Evolutionary conservation across 2,888 invertebrate species (phyloP), one percentile per base, ranked within the genome.

Genomic region (Eurytoma californica): DNA sequence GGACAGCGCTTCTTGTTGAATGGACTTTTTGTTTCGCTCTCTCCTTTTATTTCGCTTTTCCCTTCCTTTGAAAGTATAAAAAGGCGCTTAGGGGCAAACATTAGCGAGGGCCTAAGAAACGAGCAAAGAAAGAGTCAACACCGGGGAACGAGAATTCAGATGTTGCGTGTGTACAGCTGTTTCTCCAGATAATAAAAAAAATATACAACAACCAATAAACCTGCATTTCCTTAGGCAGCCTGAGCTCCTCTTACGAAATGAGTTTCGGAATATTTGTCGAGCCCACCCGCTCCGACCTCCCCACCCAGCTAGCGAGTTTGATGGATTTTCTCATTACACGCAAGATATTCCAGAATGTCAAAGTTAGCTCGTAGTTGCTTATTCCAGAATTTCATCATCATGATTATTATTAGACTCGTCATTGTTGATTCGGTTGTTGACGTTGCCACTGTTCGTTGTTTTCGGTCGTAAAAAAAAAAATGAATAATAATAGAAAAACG

Each of bases 241-340:
- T 4, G 57, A 16, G 73, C 57, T 28, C 67, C 39, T 65, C 77
- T 77, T 75, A 80, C 61, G 76, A 82, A 72, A 80, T 72, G 70
- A 77, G 72, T 80, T 80, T 80, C 60, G 58, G 65, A 72, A 72
- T 77, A 69, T 77, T 77, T 72, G 58, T 65, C 58, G 68, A 68
- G 30, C 14, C 20, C 13, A 67, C 18, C 55, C 18, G 53, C 39
- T 13, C 30, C 53, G 24, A 39, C 68, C 49, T 57, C 16, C 24
- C 9, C 70, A 1, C 9, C 9, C 9, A 3, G 20, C 24, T n/a
- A 67, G 30, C 14, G 24, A 66, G 55, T 75, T 60, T 78, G 57
- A 70, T 75, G 75, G 75, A 80, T 74, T 75, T 72, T 75, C 72
- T 80, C 72, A 58, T 80, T 82, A 80, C 77, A 76, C 66, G 79